A percentile compares a stretch with the other conserved stretches of the same genome.
These are phyloP conservation scores for Drosophila neotestacea DNA, from an alignment of 2,888 invertebrate genomes.

Conservation along the genomic window DNA sequence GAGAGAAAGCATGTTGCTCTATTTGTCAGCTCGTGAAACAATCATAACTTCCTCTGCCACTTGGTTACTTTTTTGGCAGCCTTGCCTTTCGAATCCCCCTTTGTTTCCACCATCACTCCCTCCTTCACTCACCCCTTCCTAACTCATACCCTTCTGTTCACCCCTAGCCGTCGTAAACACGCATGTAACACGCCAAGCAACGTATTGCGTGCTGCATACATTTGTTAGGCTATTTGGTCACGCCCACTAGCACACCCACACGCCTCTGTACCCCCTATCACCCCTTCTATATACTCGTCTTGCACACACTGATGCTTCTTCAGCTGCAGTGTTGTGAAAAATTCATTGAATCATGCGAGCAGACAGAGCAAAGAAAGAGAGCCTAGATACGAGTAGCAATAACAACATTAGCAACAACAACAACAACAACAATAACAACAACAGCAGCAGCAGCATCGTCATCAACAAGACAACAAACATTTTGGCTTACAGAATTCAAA, in stretches of 20 bases:
- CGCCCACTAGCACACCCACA: conserved; percentile 16
- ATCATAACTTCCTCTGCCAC: conserved; percentile 73
- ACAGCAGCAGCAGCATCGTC: conserved; percentile 17
- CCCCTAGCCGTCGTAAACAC: conserved; percentile 23
- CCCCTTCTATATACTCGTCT: background rate
- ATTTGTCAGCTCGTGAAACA: conserved; percentile 79
- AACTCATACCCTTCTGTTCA: background rate
- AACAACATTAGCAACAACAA: background rate
- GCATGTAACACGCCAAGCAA: conserved; percentile 61
- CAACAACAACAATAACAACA: background rate
- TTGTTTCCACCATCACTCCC: too few species aligned
- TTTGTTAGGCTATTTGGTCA: conserved; percentile 74
- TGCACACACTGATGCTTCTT: background rate
- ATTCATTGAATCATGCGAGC: conserved; percentile 76
- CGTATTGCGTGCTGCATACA: conserved; percentile 75
- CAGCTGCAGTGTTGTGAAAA: conserved; percentile 64
- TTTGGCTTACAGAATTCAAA: conserved; percentile 46
- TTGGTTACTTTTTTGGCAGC: conserved; percentile 42
- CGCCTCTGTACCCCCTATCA: background rate
- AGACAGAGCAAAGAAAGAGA: conserved; percentile 29
- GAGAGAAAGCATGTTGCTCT: conserved; percentile 67
- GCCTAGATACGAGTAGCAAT: conserved; percentile 27
- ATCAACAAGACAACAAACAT: conserved; percentile 46
- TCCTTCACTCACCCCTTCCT: too few species aligned
- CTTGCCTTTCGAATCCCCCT: background rate